Conservation (phyloP, 2,888 invertebrate species). For the Aromia moschata region DNA sequence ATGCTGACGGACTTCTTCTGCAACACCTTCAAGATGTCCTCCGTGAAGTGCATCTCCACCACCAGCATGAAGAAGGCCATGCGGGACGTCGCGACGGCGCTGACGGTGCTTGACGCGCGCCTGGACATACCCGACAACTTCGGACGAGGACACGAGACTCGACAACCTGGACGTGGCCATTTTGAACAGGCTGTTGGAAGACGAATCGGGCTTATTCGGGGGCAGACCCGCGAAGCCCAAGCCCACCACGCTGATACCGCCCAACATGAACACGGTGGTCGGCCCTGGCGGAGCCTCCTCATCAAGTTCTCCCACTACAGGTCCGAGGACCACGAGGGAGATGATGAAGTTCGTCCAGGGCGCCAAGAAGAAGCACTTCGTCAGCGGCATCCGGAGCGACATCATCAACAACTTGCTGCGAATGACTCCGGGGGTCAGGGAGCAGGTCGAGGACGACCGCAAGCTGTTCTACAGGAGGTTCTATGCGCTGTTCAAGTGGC, state of each 20-base stretch:
- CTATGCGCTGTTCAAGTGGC: conserved; percentile 41
- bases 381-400: conserved; percentile 1
- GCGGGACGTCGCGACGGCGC: conserved; percentile 33
- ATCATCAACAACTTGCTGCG: neutral
- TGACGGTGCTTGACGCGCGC: conserved; percentile 40
- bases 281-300: conserved; percentile 46
- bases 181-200: conserved; percentile 32
- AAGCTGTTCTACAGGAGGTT: conserved; percentile 39
- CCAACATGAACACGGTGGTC: conserved; percentile 44
- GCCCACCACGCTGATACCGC: conserved; percentile 40
- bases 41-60: conserved; percentile 10
- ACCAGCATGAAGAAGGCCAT: conserved; percentile 33
- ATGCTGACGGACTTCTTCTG: conserved; percentile 46
- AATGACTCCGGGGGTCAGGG: neutral
- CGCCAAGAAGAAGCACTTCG: neutral
- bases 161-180: conserved; percentile 47
- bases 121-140: conserved; percentile 45
- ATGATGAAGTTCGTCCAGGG: neutral
- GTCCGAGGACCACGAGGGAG: neutral
- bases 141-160: conserved; percentile 33
- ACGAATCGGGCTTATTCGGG: neutral
- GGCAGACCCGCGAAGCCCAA: neutral
- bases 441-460: conserved; percentile 22
- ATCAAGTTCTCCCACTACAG: conserved; percentile 38
- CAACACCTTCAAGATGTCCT: conserved; percentile 29